Evolutionary conservation across 2,797 vertebrate species (phyloP).

Genomic region (Mionectes olivaceus): DNA sequence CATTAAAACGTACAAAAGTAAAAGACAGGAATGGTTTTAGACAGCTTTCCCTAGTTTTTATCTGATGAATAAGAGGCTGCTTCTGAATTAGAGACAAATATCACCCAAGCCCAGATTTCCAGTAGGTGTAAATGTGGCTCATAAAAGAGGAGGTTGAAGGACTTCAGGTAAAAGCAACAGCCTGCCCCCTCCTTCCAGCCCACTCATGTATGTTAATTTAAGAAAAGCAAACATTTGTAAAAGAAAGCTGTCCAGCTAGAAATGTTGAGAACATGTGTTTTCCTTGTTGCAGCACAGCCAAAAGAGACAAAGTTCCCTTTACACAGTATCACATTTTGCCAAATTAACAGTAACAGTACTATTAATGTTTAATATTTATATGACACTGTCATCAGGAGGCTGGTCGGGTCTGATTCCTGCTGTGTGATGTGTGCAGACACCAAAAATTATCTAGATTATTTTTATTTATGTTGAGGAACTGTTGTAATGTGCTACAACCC

Average conservation of each 20-base stretch:
- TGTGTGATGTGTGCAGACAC: not conserved
- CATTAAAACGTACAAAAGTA: not conserved
- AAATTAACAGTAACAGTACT: conserved; percentile 43
- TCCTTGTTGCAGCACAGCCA: conserved; percentile 11
- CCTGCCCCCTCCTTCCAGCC: not conserved
- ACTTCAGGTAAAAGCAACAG: conserved; percentile 8
- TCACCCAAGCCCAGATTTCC: not conserved
- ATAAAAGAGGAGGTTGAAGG: not conserved
- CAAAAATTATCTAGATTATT: not conserved
- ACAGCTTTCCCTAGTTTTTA: not conserved
- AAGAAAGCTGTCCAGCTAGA: conserved; percentile 22
- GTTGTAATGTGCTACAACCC: not conserved
- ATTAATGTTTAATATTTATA: conserved; percentile 53
- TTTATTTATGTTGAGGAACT: not conserved
- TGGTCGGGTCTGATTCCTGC: not conserved
- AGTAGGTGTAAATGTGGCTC: not conserved
- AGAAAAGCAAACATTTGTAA: conserved; percentile 47
- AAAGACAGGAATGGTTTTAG: not conserved
- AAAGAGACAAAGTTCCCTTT: conserved; percentile 42
- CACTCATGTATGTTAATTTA: not conserved
- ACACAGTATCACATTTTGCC: conserved; percentile 20
- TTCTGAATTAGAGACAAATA: not conserved
- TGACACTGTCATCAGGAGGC: not conserved
- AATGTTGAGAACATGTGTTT: conserved; percentile 44
- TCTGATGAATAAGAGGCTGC: not conserved